Evolutionary conservation across 2,797 vertebrate species (phyloP).

Genomic region (Amblyraja radiata): DNA sequence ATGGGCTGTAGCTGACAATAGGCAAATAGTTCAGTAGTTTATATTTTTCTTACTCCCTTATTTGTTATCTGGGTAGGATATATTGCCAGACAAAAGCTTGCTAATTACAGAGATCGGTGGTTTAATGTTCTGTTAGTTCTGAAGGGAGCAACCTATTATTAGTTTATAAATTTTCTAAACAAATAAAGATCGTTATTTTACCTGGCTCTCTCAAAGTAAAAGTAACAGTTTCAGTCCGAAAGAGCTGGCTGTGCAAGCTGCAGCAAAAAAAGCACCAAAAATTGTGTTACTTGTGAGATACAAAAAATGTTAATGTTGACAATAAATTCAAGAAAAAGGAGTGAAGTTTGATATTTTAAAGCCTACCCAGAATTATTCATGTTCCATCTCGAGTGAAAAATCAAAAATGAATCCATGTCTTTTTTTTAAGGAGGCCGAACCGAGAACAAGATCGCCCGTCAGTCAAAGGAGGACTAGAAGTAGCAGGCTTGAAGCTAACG

Average conservation of each 20-base stretch:
- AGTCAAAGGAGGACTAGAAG: constrained; percentile 49
- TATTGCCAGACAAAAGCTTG: not conserved
- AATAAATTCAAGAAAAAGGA: not conserved
- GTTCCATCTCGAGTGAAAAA: not conserved
- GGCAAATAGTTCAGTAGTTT: no score
- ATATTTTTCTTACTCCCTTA: no score
- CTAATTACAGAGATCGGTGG: not conserved
- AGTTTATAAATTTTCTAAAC: no score
- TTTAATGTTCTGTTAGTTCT: not conserved
- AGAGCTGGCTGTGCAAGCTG: not conserved
- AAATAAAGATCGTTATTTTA: no score
- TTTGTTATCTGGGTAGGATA: no score
- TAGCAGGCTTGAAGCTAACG: constrained; percentile 42
- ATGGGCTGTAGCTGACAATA: no score
- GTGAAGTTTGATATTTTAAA: not conserved
- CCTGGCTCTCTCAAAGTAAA: no score
- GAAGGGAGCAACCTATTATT: no score
- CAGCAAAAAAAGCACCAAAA: not conserved
- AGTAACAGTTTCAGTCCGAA: not conserved
- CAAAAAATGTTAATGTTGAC: not conserved
- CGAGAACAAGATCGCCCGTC: constrained; percentile 47
- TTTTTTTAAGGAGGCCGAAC: constrained; percentile 46
- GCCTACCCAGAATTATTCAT: not conserved
- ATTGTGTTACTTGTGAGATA: not conserved
- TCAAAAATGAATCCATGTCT: not conserved